Base-by-base conservation (phyloP, 2,888 invertebrate genomes). In the Dendrolimus houi region DNA sequence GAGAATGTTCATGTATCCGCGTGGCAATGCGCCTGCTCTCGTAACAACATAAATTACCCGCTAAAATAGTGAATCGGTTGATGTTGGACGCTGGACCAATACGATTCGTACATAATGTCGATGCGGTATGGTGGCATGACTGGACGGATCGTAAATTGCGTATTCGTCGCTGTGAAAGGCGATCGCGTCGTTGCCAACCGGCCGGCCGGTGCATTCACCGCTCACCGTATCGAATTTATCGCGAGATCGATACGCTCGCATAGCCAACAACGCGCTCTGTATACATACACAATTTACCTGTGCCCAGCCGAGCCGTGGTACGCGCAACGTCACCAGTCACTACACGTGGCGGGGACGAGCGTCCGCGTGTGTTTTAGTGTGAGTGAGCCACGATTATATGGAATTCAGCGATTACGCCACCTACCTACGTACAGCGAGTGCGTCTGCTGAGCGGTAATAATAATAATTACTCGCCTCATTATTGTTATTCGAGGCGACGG, bases 361-460 rank as follows among this genome's bases (percentile, higher is more conserved):
- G 67, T 67, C 68, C 62, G 60, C 59, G 60, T 61, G 61, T 59
- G 60, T 56, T 57, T 57, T 47, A 47, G 63, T 71, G 71, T 75
- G 77, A 74, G 79, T 68, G 80, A 68, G 78, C 69, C 68, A 69
- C 78, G 79, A 76, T 79, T 81, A 75, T 77, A 79, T 78, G 81
- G 83, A 83, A 83, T 82, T 82, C 78, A 79, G 67, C 77, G 84
- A 85, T 85, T 85, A 85, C 85, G 84, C 81, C 85, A 85, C 80
- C 80, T 78, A 79, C 72, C 73, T 75, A 73, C 73, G 65, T 69
- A 72, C 67, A 67, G 65, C 68, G 72, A 72, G 71, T 77, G 75
- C 74, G 76, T 72, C 72, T 77, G 74, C 68, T 71, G 74, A 70
- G 68, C 69, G 67, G 73, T 77, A 83, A 83, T 85, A 86, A 85